Percentiles rank a stretch among this genome's conserved stretches.
Evolutionary conservation across 92 coral and sea anemone species (phyloP).

Genomic region (Scolanthus callimorphus): DNA sequence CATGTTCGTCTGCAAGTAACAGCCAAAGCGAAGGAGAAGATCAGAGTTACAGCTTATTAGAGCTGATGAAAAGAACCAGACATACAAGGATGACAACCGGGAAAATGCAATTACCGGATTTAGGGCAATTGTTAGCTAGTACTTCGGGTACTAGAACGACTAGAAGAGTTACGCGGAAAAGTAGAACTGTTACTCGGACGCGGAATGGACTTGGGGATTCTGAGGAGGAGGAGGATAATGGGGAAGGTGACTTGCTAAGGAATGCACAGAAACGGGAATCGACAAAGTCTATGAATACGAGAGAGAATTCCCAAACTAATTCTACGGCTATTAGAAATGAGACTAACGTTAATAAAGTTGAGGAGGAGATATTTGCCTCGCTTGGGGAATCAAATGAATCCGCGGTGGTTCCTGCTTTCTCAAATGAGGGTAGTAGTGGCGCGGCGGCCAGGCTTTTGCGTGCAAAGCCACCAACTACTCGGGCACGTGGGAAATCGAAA

Average conservation of each 20-base stretch:
- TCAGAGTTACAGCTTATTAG: not conserved
- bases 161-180: not conserved
- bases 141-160: not conserved
- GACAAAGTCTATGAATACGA: not conserved
- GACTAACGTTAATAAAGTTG: not conserved
- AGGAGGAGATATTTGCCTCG: slow-evolving; percentile 25
- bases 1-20: slow-evolving; percentile 7
- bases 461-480: slow-evolving; percentile 3
- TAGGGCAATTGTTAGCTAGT: not conserved
- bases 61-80: not conserved
- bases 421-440: slow-evolving; percentile 1
- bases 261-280: not conserved
- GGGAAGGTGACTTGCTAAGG: not conserved
- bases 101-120: not conserved
- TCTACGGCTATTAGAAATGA: not conserved
- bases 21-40: slow-evolving; percentile 23
- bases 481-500: not conserved
- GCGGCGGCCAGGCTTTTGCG: slow-evolving; percentile 24
- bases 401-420: not conserved
- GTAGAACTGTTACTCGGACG: not conserved
- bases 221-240: not conserved
- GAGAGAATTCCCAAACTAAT: not conserved
- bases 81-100: not conserved
- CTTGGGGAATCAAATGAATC: slow-evolving; percentile 9
- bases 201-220: not conserved